Percentiles rank a stretch among this genome's conserved stretches.
Conservation (phyloP, 2,888 invertebrate species). For the Torymus aiolomorphi region DNA sequence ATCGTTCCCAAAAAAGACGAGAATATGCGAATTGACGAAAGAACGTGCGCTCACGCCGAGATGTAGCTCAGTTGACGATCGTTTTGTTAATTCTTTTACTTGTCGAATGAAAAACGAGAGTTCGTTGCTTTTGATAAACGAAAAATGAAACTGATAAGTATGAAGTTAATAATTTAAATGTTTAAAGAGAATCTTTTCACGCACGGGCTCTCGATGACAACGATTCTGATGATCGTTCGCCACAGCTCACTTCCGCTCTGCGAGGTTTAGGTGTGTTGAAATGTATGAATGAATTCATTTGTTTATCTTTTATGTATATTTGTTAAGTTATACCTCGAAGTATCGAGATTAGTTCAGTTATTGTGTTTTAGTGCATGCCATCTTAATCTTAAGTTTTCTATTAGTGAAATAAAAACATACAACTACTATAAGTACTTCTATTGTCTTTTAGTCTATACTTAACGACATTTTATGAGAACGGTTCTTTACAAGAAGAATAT, state of each 20-base stretch:
- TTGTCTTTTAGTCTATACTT: no score
- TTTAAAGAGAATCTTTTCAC: neutral
- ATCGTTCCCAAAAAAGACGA: conserved; percentile 70
- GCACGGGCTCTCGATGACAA: no score
- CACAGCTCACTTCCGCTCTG: conserved; percentile 44
- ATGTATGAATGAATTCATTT: conserved; percentile 3
- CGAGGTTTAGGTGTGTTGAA: conserved; percentile 20
- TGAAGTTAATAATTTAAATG: neutral
- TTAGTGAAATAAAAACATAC: no score
- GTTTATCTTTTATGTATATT: neutral
- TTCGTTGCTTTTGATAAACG: neutral
- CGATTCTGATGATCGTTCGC: neutral
- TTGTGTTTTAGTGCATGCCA: no score
- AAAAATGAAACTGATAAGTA: neutral
- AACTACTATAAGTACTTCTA: no score
- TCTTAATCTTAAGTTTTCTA: no score
- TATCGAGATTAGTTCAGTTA: conserved; percentile 8
- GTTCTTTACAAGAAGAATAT: no score
- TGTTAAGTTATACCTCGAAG: neutral
- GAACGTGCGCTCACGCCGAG: neutral
- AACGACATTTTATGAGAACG: no score
- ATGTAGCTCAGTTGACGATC: conserved; percentile 6
- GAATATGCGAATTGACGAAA: conserved; percentile 31
- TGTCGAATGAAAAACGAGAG: conserved; percentile 6
- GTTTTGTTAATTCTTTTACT: conserved; percentile 45